These are phyloP conservation scores for Spisula subtruncata DNA, from an alignment of 2,888 invertebrate genomes.

Conservation along the genomic window DNA sequence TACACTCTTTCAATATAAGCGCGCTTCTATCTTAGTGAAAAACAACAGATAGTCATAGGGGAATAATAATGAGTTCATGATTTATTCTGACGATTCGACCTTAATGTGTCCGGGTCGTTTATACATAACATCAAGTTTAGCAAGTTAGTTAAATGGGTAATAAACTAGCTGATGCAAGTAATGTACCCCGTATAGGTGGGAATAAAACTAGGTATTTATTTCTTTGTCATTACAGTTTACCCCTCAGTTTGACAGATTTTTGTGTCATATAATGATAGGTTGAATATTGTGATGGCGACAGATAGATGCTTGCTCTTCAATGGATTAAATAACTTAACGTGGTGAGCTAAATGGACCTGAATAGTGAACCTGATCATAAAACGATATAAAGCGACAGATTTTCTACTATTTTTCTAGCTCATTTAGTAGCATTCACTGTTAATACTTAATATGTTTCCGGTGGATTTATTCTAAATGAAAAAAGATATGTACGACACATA, in stretches of 20 bases:
- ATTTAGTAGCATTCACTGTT: no score
- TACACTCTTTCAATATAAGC: no score
- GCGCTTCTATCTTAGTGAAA: no score
- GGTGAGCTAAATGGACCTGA: background rate
- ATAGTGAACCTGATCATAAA: background rate
- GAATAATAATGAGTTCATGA: no score
- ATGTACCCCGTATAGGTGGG: background rate
- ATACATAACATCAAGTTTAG: background rate
- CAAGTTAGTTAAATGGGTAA: background rate
- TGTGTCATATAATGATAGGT: constrained; percentile 18
- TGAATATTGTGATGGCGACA: background rate
- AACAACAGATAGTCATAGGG: no score
- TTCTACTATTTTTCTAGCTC: no score
- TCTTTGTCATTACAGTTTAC: background rate
- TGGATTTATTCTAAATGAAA: no score
- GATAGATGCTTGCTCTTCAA: background rate
- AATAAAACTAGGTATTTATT: constrained; percentile 22
- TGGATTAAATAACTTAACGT: background rate
- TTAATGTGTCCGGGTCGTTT: background rate
- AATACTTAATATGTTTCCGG: no score
- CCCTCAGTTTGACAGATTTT: background rate
- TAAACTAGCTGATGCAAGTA: background rate
- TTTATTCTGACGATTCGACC: no score
- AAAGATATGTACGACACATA: no score
- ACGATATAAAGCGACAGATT: no score